A percentile compares a stretch with the other conserved stretches of the same genome.
Conservation (phyloP, 1,140 invertebrate species). For the Semibalanus balanoides region DNA sequence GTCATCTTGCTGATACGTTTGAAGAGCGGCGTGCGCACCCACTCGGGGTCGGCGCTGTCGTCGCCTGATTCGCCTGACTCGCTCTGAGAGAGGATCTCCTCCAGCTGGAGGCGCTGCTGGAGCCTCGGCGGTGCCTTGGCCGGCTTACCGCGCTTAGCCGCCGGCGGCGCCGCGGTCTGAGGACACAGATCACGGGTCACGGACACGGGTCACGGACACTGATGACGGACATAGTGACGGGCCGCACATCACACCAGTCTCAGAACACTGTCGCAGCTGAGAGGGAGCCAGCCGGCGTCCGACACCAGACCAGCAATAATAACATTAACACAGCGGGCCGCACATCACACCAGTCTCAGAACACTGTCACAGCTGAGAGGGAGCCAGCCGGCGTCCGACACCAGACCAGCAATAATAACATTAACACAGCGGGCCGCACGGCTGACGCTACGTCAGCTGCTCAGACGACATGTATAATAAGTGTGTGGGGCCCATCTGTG, state of each 20-base stretch:
- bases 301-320: no score
- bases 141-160: slow-evolving; percentile 3
- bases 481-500: no score
- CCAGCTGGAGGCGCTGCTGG: background rate
- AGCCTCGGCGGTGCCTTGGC: background rate
- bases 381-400: no score
- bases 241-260: slow-evolving; percentile 3
- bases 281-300: no score
- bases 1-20: slow-evolving; percentile 14
- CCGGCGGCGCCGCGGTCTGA: slow-evolving; percentile 14
- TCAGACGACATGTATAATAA: no score
- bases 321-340: no score
- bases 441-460: no score
- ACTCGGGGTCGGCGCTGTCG: slow-evolving; percentile 21
- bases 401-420: no score
- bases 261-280: background rate
- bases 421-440: slow-evolving; percentile 10
- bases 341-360: background rate
- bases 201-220: no score
- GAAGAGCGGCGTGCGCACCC: slow-evolving; percentile 22
- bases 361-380: background rate
- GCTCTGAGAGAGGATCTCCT: background rate
- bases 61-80: slow-evolving; percentile 9
- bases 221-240: background rate
- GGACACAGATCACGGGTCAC: no score